Evolutionary conservation across 2,797 vertebrate species (phyloP).

Genomic region (Salarias fasciatus): DNA sequence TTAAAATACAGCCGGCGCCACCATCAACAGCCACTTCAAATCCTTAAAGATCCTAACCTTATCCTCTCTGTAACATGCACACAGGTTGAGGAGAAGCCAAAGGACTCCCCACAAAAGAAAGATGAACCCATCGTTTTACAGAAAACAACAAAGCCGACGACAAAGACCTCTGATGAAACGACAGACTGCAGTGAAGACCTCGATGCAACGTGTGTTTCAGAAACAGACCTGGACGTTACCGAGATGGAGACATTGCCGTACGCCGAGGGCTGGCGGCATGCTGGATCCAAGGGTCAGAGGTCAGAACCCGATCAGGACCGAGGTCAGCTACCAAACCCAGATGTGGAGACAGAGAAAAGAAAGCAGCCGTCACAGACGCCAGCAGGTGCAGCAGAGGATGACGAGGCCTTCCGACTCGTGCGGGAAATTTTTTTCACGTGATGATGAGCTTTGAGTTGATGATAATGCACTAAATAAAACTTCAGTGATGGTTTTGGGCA

Average conservation of each 20-base stretch:
- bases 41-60: no score
- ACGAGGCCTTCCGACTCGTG: constrained; percentile 73
- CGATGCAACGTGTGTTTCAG: constrained; percentile 50
- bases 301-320: constrained; percentile 8
- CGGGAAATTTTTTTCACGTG: constrained; percentile 79
- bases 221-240: constrained; percentile 66
- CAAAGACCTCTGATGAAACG: constrained; percentile 32
- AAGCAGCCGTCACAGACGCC: constrained; percentile 1
- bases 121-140: background rate
- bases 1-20: no score
- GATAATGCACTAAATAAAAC: no score
- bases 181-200: constrained; percentile 34
- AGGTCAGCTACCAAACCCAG: background rate
- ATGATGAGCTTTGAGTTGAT: constrained; percentile 22
- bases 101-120: background rate
- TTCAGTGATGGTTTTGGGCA: no score
- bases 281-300: constrained; percentile 5
- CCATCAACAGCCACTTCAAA: no score
- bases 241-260: constrained; percentile 64
- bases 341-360: constrained; percentile 11
- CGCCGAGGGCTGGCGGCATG: constrained; percentile 9
- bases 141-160: constrained; percentile 1
- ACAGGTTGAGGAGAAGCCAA: constrained; percentile 39
- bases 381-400: constrained; percentile 32
- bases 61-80: no score